Evolutionary conservation across 1,140 invertebrate species (phyloP), one percentile per base, ranked within the genome.

Genomic region (Himalopsyche phryganea): DNA sequence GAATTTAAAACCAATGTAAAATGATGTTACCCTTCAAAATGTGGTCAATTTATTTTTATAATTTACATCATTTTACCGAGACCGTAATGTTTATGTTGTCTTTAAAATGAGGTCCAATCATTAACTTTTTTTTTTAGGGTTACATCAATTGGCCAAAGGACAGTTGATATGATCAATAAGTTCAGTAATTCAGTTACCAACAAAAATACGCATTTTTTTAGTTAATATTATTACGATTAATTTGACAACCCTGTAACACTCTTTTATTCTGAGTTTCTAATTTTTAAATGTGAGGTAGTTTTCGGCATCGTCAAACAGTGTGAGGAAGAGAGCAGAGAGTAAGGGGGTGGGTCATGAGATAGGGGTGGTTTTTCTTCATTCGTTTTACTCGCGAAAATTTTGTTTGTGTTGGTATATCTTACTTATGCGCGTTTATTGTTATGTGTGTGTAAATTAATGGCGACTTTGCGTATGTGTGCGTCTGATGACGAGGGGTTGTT

Each of bases 351-450:
- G 33, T 6, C 33, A n/a, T 6, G n/a, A 15, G n/a, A 40, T 40
- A 6, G 42, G 42, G 53, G 53, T 41, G 54, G 54, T 57, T 57
- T 49, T 50, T 57, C 54, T 57, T 57, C 20, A 50, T 45, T 57
- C 46, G 54, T 56, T 56, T 41, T 48, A 56, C 45, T 15, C 42
- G 32, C 28, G 51, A 28, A 54, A 35, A 45, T 54, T 54, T 41
- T 38, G 50, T 40, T 45, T 45, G 41, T 51, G 20, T 42, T 53
- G 11, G 36, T n/a, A 6, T 28, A 28, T 28, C 23, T 28, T 9
- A 5, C 23, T 3, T 9, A 28, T 28, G 23, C 9, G 9, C 9
- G 23, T 9, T 28, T 28, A 28, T 28, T 13, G 15, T 19, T 41
- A 14, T 51, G 36, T 51, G 38, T 40, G 50, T 40, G 36, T 41